Conservation (phyloP, 2,888 invertebrate species). For the Noctua fimbriata region DNA sequence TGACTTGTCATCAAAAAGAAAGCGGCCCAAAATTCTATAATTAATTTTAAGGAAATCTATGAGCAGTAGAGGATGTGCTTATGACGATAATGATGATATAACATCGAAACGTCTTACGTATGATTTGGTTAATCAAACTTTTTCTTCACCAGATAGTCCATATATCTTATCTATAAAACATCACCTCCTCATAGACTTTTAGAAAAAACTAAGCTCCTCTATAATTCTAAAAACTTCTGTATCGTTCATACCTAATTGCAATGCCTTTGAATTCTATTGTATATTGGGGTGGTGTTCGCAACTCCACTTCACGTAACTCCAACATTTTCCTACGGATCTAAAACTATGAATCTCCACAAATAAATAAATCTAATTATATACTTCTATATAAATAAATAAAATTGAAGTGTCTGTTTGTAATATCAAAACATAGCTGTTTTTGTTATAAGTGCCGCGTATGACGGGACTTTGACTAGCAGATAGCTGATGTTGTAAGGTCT, state of each 20-base stretch:
- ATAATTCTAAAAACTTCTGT: background rate
- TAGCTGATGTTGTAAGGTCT: too few species aligned
- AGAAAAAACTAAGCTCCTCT: background rate
- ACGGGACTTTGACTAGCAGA: too few species aligned
- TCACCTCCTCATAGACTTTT: background rate
- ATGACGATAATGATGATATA: background rate
- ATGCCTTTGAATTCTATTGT: background rate
- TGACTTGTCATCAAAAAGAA: slow-evolving; percentile 9
- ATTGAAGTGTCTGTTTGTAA: too few species aligned
- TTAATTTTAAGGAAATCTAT: background rate
- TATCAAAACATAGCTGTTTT: too few species aligned
- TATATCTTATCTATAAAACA: background rate
- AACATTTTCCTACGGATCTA: too few species aligned
- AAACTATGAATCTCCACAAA: too few species aligned
- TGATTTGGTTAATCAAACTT: slow-evolving; percentile 2
- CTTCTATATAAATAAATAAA: too few species aligned
- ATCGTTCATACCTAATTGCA: background rate
- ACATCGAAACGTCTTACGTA: background rate
- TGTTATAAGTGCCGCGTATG: too few species aligned
- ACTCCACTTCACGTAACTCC: background rate
- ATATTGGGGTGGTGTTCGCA: background rate
- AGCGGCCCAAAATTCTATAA: background rate
- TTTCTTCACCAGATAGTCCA: too few species aligned
- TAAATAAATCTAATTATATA: too few species aligned
- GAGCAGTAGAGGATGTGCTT: background rate